Percentiles rank a stretch among this genome's conserved stretches.
Conservation (phyloP, 2,888 invertebrate species). For the Lymantria dispar region DNA sequence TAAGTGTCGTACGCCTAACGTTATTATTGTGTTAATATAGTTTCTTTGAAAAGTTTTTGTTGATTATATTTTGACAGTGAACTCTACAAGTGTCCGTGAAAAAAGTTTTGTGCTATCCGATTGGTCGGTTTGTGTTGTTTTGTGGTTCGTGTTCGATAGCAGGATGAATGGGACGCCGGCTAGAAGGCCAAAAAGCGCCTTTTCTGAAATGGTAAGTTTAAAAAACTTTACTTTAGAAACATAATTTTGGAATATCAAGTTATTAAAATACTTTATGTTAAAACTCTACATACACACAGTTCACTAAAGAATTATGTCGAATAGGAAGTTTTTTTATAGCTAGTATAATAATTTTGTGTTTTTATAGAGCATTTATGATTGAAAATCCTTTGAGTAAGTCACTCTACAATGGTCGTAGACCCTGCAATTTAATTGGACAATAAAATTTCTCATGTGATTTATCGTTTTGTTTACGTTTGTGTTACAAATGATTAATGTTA, state of each 20-base stretch:
- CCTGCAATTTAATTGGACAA: slow-evolving; percentile 33
- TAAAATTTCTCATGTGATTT: slow-evolving; percentile 35
- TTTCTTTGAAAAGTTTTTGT: slow-evolving; percentile 30
- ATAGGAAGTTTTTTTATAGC: too few species aligned
- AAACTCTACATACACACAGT: too few species aligned
- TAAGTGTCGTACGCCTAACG: slow-evolving; percentile 42
- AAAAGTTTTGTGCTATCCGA: slow-evolving; percentile 64
- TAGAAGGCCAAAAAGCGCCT: slow-evolving; percentile 74
- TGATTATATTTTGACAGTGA: slow-evolving; percentile 58
- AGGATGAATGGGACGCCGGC: slow-evolving; percentile 77
- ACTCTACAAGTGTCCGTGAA: slow-evolving; percentile 74
- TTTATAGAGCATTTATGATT: slow-evolving; percentile 17
- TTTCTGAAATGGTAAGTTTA: slow-evolving; percentile 71
- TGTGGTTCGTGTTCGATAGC: slow-evolving; percentile 49
- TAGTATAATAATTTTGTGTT: too few species aligned
- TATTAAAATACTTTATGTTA: neutral
- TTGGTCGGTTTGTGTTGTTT: slow-evolving; percentile 61
- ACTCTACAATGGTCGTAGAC: slow-evolving; percentile 3
- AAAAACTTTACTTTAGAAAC: neutral
- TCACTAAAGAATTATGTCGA: too few species aligned
- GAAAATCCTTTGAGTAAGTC: slow-evolving; percentile 18
- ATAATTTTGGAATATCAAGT: slow-evolving; percentile 5
- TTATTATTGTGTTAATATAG: slow-evolving; percentile 11
- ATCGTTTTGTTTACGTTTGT: slow-evolving; percentile 40
- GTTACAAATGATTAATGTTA: neutral